Base-by-base conservation (phyloP, 2,113 vertebrate species). In the Kobus ellipsiprymnus region DNA sequence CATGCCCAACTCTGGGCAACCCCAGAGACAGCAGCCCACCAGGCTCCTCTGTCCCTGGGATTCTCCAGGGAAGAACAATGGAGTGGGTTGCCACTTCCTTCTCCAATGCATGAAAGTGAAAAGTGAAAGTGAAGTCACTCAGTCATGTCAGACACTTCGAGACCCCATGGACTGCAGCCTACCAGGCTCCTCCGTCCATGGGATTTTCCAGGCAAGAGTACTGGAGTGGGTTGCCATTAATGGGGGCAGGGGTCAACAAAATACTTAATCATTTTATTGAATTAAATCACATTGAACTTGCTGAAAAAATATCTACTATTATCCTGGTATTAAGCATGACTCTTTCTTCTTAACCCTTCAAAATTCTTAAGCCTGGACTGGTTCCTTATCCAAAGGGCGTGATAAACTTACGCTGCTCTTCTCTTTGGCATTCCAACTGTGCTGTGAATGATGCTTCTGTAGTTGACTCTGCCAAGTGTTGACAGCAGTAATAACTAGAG, bases 141-240 rank as follows among this genome's bases (percentile, higher is more conserved):
- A 60, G 27, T 13, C 4, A 1, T 59, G 57, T 29, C 57, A 4
- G 0, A 59, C 57, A 3, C 57, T 59, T 59, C 0, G 10, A 27
- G 57, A 59, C 57, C 25, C 25, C 57, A 59, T 29, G 11, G 25
- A 59, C 57, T 59, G 57, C 10, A 59, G 11, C 11, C 25, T 29
- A 59, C 57, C 57, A 59, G 57, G 2, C 11, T 59, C 57, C 57
- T 29, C 59, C 4, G 0, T 60, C 59, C 11, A 29, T 60, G 27
- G 27, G 11, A 29, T 60, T 60, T 29, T 60, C 27, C 11, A 60
- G 27, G 59, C 59, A 60, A 60, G 11, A 29, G 27, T 60, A 29
- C 59, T 29, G 10, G 25, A 29, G 11, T 59, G 25, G 27, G 59
- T 2, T 60, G 59, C 59, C 59, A 29, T 60, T 29, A 59, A 46